phyloP scores from a whole-genome alignment of 2,888 invertebrate genomes.

The Archaeoteleia sp. region DNA sequence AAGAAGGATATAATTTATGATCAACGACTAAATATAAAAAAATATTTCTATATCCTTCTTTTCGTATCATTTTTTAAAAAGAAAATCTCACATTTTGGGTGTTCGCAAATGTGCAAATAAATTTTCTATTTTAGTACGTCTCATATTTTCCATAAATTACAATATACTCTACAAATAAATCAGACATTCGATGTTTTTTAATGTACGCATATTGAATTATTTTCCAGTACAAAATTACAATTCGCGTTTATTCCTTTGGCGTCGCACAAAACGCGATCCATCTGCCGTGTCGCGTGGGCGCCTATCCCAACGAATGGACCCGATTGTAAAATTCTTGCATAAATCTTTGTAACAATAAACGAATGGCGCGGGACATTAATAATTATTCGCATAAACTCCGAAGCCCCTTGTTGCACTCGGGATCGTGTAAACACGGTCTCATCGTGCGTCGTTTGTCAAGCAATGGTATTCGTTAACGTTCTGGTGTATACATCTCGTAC shows the following conservation, averaged over 20 bases:
- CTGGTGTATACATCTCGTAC: neutral
- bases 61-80: too few species aligned
- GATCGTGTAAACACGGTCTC: constrained; percentile 32
- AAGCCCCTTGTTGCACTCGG: constrained; percentile 13
- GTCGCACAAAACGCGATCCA: constrained; percentile 13
- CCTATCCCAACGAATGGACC: constrained; percentile 14
- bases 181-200: too few species aligned
- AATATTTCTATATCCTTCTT: too few species aligned
- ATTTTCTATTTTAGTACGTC: too few species aligned
- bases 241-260: constrained; percentile 2
- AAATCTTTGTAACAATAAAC: constrained; percentile 36
- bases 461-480: constrained; percentile 4
- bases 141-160: too few species aligned
- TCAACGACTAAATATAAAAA: too few species aligned
- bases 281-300: constrained; percentile 29
- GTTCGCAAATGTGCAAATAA: too few species aligned
- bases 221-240: too few species aligned
- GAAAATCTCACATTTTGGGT: too few species aligned
- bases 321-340: constrained; percentile 37
- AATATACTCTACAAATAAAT: too few species aligned
- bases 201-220: too few species aligned
- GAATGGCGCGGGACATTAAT: constrained; percentile 25
- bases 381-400: constrained; percentile 20
- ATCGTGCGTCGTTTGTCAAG: constrained; percentile 27
- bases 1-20: too few species aligned